These are phyloP conservation scores for Cliona cf. orientalis DNA, from an alignment of 37 sponge, comb jelly and placozoan species.

Conservation along the genomic window DNA sequence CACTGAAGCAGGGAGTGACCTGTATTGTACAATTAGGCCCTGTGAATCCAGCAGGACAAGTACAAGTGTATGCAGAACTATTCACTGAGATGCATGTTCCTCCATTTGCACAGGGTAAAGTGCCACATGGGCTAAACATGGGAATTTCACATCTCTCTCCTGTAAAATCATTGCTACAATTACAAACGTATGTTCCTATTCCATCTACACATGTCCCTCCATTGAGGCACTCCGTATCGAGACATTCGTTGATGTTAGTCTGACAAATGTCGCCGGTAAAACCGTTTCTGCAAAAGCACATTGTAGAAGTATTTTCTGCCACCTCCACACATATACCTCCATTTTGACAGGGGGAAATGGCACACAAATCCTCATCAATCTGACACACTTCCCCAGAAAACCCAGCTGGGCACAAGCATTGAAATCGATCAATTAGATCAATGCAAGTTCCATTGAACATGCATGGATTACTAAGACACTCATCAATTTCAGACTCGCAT, in stretches of 20 bases:
- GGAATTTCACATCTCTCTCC: slow-evolving; percentile 35
- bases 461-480: slow-evolving; percentile 67
- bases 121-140: slow-evolving; percentile 21
- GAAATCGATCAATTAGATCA: slow-evolving; percentile 37
- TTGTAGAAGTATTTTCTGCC: not conserved
- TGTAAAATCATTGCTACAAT: slow-evolving; percentile 33
- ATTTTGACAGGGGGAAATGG: slow-evolving; percentile 55
- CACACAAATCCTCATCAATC: slow-evolving; percentile 71
- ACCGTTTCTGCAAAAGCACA: slow-evolving; percentile 63
- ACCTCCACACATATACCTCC: slow-evolving; percentile 34
- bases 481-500: slow-evolving; percentile 75
- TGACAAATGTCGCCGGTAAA: slow-evolving; percentile 62
- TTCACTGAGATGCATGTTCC: slow-evolving; percentile 39
- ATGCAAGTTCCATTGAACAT: slow-evolving; percentile 49
- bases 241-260: slow-evolving; percentile 52
- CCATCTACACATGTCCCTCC: slow-evolving; percentile 52
- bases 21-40: slow-evolving; percentile 65
- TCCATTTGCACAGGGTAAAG: slow-evolving; percentile 67
- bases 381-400: slow-evolving; percentile 60
- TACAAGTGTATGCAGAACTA: slow-evolving; percentile 35
- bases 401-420: slow-evolving; percentile 59
- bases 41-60: slow-evolving; percentile 58
- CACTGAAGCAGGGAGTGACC: slow-evolving; percentile 58
- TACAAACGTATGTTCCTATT: slow-evolving; percentile 45
- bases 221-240: slow-evolving; percentile 20